Evolutionary conservation across 2,113 vertebrate genomes (phyloP).

Genomic region (Menidia beryllina): DNA sequence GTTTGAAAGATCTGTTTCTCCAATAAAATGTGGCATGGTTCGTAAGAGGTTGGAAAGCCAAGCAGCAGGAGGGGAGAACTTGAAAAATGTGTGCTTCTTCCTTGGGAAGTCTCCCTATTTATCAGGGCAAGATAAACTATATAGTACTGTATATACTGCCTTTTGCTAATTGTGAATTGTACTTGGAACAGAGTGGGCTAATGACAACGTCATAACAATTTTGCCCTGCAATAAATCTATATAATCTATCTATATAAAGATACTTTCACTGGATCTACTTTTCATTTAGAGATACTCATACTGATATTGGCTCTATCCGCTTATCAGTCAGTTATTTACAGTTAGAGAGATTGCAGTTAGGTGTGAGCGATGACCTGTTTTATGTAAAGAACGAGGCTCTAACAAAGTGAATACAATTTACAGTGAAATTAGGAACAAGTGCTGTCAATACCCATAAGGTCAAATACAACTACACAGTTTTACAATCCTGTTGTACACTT

Average conservation of each 20-base stretch:
- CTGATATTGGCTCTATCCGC: slow-evolving; percentile 56
- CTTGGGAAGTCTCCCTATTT: not conserved
- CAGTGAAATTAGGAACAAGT: too few species aligned
- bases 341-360: too few species aligned
- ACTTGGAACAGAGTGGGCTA: slow-evolving; percentile 30
- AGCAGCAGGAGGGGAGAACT: slow-evolving; percentile 21
- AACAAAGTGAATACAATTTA: too few species aligned
- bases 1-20: not conserved
- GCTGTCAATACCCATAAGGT: too few species aligned
- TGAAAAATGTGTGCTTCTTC: slow-evolving; percentile 27
- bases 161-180: slow-evolving; percentile 46
- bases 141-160: slow-evolving; percentile 6
- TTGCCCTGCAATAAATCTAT: slow-evolving; percentile 37
- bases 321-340: slow-evolving; percentile 3
- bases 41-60: slow-evolving; percentile 7
- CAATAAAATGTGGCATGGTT: not conserved
- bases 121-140: slow-evolving; percentile 10
- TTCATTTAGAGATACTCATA: slow-evolving; percentile 58
- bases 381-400: too few species aligned
- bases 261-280: slow-evolving; percentile 43
- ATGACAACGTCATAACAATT: slow-evolving; percentile 39
- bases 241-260: too few species aligned
- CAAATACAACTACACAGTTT: too few species aligned
- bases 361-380: too few species aligned
- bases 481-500: too few species aligned